Base-by-base conservation (phyloP, 1,140 invertebrate genomes). In the Lycorma delicatula region DNA sequence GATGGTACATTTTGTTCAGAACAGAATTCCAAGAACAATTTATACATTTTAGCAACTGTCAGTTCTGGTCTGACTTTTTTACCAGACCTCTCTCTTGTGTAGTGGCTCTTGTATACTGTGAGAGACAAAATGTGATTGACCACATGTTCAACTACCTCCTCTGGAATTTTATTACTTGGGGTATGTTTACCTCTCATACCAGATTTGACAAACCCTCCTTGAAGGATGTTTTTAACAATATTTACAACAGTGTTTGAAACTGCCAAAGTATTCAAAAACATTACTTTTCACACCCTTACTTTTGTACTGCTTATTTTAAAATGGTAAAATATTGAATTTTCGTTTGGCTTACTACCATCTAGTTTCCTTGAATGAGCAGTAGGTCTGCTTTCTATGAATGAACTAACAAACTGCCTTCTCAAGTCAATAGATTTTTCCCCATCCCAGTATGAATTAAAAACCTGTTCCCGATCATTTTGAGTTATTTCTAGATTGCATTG, bases 221-320 rank as follows among this genome's bases (percentile, higher is more conserved):
- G 31, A 36, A 22, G 20, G 26, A 54, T 18, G 12, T 38, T 54
- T 25, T 54, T 54, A 18, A 41, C 34, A 36, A 23, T 54, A 38
- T 28, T 38, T 22, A 54, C 52, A 36, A 41, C 31, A 22, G 34
- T 54, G 25, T 36, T 38, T 9, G 52, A 54, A 54, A 54, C 38
- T 23, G 25, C 22, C 38, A 54, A 54, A 54, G 52, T 54, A 54
- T 54, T 54, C 22, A 52, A 16, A 52, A 52, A 52, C 9, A 31
- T 28, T 9, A 25, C 29, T 18, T 52, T 52, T n/a, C 50, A 54
- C 6, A 54, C 52, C 38, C 36, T 36, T 38, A 54, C 38, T 54
- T 25, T 38, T 54, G 23, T 52, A 22, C 22, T 41, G 25, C 38
- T 54, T 4, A 54, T 31, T 4, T 9, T 54, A 20, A 41, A 54